Percentiles rank a stretch among this genome's conserved stretches.
Conservation (phyloP, 1,140 invertebrate genomes). For the Drosophila lini region DNA sequence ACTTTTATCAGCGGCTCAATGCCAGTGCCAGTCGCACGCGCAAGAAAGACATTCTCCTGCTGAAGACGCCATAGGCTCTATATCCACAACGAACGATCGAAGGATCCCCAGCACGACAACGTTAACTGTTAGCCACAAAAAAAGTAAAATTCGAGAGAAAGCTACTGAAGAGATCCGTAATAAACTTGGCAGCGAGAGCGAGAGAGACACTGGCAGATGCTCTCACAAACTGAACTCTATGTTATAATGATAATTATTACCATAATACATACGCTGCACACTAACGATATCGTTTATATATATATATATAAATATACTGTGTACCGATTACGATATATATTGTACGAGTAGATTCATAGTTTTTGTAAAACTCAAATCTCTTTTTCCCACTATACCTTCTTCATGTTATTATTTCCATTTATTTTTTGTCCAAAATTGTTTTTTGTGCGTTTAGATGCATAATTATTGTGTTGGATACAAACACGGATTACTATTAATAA, state of each 20-base stretch:
- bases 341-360: conserved; percentile 66
- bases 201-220: conserved; percentile 18
- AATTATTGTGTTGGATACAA: conserved; percentile 17
- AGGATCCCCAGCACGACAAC: conserved; percentile 28
- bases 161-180: conserved; percentile 41
- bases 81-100: conserved; percentile 37
- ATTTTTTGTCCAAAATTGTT: conserved; percentile 64
- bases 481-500: conserved; percentile 36
- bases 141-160: conserved; percentile 32
- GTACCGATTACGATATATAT: conserved; percentile 67
- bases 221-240: conserved; percentile 68
- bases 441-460: conserved; percentile 43
- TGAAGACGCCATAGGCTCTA: conserved; percentile 68
- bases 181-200: conserved; percentile 22
- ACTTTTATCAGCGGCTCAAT: conserved; percentile 81
- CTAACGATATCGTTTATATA: conserved; percentile 55
- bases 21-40: conserved; percentile 73
- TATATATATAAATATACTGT: conserved; percentile 49
- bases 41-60: conserved; percentile 81
- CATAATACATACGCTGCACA: conserved; percentile 59
- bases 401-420: conserved; percentile 49
- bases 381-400: conserved; percentile 25
- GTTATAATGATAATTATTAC: conserved; percentile 80
- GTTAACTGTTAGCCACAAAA: conserved; percentile 49
- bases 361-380: conserved; percentile 54